Evolutionary conservation across 2,113 vertebrate genomes (phyloP), one percentile per base, ranked within the genome.

Genomic region (Trematomus loennbergii): DNA sequence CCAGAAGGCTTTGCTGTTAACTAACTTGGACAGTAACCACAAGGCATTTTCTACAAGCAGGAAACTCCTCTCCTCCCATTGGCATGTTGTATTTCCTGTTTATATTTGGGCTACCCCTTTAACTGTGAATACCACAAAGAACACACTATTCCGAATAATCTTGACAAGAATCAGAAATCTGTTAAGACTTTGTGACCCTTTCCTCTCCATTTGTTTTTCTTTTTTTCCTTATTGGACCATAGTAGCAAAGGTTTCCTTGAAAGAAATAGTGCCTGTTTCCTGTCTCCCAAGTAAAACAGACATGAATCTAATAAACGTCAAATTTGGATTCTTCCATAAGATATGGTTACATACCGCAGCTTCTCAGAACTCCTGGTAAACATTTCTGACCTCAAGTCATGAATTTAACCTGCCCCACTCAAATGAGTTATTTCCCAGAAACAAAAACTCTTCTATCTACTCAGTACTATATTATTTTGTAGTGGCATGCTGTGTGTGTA

Each of bases 41-140:
- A 77, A 65, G 63, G 52, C 33, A 88, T 87, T 91, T 81, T 76
- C 82, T 63, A 69, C 62, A 49, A 62, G 68, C 71, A 87, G 87
- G 75, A 85, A 85, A 88, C 75, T 45, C 79, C 54, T 92, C 57
- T 77, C 16, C 53, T 86, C 79, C 79, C 79, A 25, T 48, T 63
- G 82, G 87, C 46, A 88, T 88, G 70, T 89, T 91, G 83, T 29
- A 59, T 88, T 87, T 95, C 93, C 89, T 94, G 92, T 93, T 94
- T 92, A 85, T 85, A 81, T 78, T 48, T 63, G 57, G 11, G 18
- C 40, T 72, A 85, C 72, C 67, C 78, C 75, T 70, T n/a, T 43
- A 78, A 57, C 68, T 84, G 60, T 79, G 18, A 78, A 72, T 29
- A 55, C 59, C 17, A 74, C 46, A 36, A 52, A 25, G 43, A 3